Evolutionary conservation across 1,140 invertebrate species (phyloP), one percentile per base, ranked within the genome.

Genomic region (Lepidurus apus): DNA sequence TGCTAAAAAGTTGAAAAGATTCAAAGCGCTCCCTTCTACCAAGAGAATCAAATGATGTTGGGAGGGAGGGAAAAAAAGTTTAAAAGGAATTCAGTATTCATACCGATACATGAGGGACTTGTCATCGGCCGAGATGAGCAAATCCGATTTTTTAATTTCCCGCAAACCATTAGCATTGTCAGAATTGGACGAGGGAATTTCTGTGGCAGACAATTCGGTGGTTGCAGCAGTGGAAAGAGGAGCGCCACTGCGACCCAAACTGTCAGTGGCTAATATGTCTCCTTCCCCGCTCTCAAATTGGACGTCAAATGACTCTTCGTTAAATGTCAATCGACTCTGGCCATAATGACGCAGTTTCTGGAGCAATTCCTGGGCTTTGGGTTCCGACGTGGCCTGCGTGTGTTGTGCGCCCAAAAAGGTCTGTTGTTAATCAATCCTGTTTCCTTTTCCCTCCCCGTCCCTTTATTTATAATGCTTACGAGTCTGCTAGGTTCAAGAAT

Each of bases 401-500:
- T 34, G 34, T 0, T 43, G 47, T n/a, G 42, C 53, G 7, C 34
- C 34, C 1, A 34, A 34, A 34, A 34, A 34, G 34, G 21, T 78
- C 45, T 11, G 24, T 47, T 21, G 74, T 77, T 34, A 77, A 74
- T 34, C 76, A 42, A n/a, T 65, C 21, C 21, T 65, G 21, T 21
- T 11, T 47, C 4, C 8, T 26, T 74, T 73, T 24, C 44, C 44
- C 47, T 42, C 74, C 78, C 13, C 76, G 74, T 43, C 77, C 53
- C 26, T 78, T 75, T 44, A 65, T 43, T 53, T 21, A 45, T 43
- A 76, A 26, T 43, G 76, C 80, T 13, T 78, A 77, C 6, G 80
- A 78, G 34, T 78, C 80, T 5, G 77, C 17, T 9, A 78, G 80
- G 6, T 78, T 75, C 65, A 76, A 78, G 75, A 65, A 75, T 11